Evolutionary conservation across 2,888 invertebrate genomes (phyloP).

Genomic region (Cepaea hortensis): DNA sequence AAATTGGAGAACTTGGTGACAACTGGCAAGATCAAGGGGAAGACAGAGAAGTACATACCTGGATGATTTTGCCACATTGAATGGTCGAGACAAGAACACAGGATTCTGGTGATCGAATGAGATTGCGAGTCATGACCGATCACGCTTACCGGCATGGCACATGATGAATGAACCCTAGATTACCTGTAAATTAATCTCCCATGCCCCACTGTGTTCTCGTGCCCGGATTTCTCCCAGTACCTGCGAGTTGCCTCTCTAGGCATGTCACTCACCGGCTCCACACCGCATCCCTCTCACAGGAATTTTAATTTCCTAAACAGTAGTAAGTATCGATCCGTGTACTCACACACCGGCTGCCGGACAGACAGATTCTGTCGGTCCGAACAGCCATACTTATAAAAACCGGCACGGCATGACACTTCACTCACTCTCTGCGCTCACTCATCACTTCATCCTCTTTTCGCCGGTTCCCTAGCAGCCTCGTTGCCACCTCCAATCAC

Average conservation of each 20-base stretch:
- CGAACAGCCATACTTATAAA: constrained; percentile 12
- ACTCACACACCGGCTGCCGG: constrained; percentile 20
- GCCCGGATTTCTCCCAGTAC: neutral
- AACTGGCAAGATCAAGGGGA: too few species aligned
- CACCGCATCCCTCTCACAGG: neutral
- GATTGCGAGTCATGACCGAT: too few species aligned
- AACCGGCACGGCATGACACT: constrained; percentile 4
- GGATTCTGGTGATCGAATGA: too few species aligned
- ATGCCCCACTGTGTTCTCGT: neutral
- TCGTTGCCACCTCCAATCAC: neutral
- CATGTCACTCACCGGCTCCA: neutral
- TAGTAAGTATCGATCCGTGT: constrained; percentile 3
- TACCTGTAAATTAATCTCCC: neutral
- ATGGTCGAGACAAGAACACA: too few species aligned
- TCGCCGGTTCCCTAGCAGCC: neutral
- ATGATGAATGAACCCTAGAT: too few species aligned
- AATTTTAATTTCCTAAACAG: constrained; percentile 25
- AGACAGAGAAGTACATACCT: too few species aligned
- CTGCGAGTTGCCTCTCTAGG: neutral
- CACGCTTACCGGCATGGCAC: too few species aligned
- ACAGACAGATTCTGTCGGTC: constrained; percentile 4
- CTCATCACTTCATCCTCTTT: neutral
- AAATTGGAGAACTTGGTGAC: too few species aligned
- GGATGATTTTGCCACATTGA: too few species aligned
- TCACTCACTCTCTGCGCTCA: neutral